phyloP scores from a whole-genome alignment of 2,888 invertebrate species.

The Mimachlamys varia region DNA sequence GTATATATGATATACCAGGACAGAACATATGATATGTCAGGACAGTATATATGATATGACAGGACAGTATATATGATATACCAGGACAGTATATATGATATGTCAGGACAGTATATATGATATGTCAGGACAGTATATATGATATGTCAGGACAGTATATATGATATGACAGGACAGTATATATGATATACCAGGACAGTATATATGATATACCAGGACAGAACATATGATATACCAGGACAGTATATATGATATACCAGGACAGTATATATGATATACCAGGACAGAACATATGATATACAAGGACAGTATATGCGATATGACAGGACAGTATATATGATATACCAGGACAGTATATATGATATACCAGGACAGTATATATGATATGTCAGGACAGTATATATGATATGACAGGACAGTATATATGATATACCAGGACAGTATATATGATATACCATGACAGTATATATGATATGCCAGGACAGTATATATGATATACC shows the following conservation, averaged over 20 bases:
- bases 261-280: not conserved
- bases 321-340: no score
- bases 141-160: not conserved
- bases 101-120: not conserved
- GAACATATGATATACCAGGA: not conserved
- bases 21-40: not conserved
- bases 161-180: not conserved
- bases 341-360: not conserved
- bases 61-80: not conserved
- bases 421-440: not conserved
- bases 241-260: not conserved
- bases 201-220: not conserved
- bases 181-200: not conserved
- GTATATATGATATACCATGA: not conserved
- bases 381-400: not conserved
- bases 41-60: not conserved
- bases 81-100: not conserved
- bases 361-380: not conserved
- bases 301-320: not conserved
- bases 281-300: not conserved
- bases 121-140: not conserved
- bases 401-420: not conserved
- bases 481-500: not conserved
- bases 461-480: not conserved
- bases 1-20: not conserved